Evolutionary conservation across 2,888 invertebrate genomes (phyloP).

Genomic region (Eupithecia centaureata): DNA sequence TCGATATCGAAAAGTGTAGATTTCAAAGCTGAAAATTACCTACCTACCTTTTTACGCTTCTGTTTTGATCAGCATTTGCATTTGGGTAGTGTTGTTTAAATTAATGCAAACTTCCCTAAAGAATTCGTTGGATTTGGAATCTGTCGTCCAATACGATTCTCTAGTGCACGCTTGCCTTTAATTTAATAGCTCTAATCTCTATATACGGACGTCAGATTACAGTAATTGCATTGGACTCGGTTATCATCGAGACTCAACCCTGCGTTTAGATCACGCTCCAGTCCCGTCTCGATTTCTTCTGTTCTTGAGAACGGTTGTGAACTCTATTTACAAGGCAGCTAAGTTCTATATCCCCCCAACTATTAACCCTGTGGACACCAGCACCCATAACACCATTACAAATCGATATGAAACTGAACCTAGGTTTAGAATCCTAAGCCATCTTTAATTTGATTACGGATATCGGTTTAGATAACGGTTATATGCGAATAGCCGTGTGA

Average conservation of each 20-base stretch:
- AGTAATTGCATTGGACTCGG: constrained; percentile 64
- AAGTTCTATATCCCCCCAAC: not conserved
- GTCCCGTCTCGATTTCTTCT: constrained; percentile 43
- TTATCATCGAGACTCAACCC: constrained; percentile 44
- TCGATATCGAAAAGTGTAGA: not conserved
- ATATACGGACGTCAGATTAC: constrained; percentile 52
- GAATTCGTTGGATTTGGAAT: not conserved
- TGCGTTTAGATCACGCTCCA: constrained; percentile 41
- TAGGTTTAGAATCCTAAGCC: not conserved
- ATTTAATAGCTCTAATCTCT: constrained; percentile 11
- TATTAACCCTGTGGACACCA: not conserved
- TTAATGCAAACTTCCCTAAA: not conserved
- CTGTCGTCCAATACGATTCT: not conserved
- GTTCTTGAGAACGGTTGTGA: not conserved
- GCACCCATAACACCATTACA: not conserved
- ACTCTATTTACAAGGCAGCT: not conserved
- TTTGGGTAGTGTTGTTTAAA: not conserved
- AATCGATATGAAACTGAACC: not conserved
- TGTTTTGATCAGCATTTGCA: too few species aligned
- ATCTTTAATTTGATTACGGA: constrained; percentile 2
- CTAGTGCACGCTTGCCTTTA: constrained; percentile 9
- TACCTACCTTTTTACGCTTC: not conserved
- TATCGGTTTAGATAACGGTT: not conserved
- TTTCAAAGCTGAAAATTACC: not conserved
- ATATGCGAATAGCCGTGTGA: not conserved